Base-by-base conservation (phyloP, 2,888 invertebrate species). In the Willowsia nigromaculata region DNA sequence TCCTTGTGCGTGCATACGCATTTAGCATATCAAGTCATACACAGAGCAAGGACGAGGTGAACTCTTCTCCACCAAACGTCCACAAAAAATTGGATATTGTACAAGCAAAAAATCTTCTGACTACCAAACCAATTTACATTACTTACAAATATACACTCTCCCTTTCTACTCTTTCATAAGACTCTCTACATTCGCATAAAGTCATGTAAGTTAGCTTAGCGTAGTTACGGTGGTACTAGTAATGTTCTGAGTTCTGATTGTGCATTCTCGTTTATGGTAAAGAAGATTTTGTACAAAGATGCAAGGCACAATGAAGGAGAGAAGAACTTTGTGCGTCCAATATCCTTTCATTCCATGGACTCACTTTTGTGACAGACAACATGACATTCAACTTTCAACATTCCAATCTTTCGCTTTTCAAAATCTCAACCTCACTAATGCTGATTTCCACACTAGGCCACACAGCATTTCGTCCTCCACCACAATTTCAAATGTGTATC, bases 361-460 rank as follows among this genome's bases (percentile, higher is more conserved):
- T 82, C 88, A 82, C 40, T 82, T 88, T 82, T 88, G 88, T 88
- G 88, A 82, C 87, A 87, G 87, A 87, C 88, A 88, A 88, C 88
- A 88, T 82, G 88, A 82, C 82, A 88, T 82, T 88, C 88, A 82
- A 88, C 82, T 81, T 82, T 88, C 88, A 82, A 76, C 82, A 82
- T 88, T 88, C 88, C 88, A 88, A 82, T 81, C 80, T 82, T 81
- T 71, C 62, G 74, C 82, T 40, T 82, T 88, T 76, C 71, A 88
- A 88, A 86, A 88, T 78, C 78, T 78, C 53, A 22, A 78, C 37
- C 78, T 78, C 33, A 56, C 30, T 30, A 50, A 18, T 62, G 37
- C 59, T 27, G 47, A 65, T 43, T 78, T 85, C 78, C 85, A 85
- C 37, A 50, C 37, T 76, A 11, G n/a, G 18, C 76, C 27, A n/a